Conservation (phyloP, 2,113 vertebrate genomes). For the Beaufortia kweichowensis region DNA sequence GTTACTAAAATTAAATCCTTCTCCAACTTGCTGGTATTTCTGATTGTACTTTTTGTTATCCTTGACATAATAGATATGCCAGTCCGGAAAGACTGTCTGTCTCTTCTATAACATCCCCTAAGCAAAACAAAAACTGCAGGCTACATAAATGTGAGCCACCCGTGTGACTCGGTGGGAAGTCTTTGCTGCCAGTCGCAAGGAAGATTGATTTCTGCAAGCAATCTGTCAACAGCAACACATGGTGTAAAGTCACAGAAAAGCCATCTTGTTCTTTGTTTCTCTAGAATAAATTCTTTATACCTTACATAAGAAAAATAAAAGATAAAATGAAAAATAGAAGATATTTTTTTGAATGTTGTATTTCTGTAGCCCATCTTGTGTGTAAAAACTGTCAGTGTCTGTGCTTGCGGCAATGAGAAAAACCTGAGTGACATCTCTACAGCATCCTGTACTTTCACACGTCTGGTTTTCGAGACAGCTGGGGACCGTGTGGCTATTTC, state of each 20-base stretch:
- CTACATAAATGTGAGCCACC: not conserved
- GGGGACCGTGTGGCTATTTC: not conserved
- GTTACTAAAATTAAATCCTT: not conserved
- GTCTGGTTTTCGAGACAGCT: slow-evolving; percentile 32
- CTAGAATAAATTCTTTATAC: not conserved
- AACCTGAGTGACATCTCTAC: not conserved
- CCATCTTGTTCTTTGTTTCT: not conserved
- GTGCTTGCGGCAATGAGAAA: not conserved
- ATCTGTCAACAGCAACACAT: not conserved
- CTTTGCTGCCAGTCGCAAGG: not conserved
- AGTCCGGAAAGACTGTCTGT: not conserved
- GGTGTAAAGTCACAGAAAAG: not conserved
- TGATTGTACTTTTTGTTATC: not conserved
- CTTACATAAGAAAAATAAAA: not conserved
- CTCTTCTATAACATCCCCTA: not conserved
- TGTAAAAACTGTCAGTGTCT: not conserved
- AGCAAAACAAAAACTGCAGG: slow-evolving; percentile 5
- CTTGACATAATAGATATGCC: slow-evolving; percentile 10
- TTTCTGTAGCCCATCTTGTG: not conserved
- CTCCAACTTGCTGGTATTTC: not conserved
- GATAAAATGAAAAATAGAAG: not conserved
- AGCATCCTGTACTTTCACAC: not conserved
- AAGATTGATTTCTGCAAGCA: slow-evolving; percentile 6
- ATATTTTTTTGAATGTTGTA: not conserved
- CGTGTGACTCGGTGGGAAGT: not conserved